Evolutionary conservation across 2,797 vertebrate genomes (phyloP).

Genomic region (Acrossocheilus fasciatus): DNA sequence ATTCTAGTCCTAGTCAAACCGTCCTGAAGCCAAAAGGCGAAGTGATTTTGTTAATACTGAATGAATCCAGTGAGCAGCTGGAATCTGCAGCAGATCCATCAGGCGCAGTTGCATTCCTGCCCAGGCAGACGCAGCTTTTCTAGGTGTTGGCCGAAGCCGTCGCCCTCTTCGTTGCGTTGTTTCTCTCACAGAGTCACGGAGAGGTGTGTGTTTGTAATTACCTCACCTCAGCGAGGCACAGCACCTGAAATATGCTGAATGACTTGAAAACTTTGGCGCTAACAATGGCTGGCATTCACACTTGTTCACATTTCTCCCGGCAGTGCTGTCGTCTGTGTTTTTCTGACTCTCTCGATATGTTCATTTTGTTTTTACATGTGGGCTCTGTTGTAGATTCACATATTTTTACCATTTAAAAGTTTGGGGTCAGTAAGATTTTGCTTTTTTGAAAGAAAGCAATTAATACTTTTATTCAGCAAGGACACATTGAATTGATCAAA

Average conservation of each 20-base stretch:
- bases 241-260: slow-evolving; percentile 50
- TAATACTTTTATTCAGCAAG: background rate
- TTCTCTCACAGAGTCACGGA: background rate
- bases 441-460: background rate
- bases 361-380: background rate
- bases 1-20: background rate
- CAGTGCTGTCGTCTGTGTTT: slow-evolving; percentile 1
- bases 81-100: slow-evolving; percentile 47
- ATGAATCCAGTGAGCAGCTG: background rate
- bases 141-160: slow-evolving; percentile 64
- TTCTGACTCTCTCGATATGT: background rate
- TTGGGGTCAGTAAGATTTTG: background rate
- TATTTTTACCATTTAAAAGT: background rate
- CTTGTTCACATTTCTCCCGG: background rate
- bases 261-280: slow-evolving; percentile 50
- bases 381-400: background rate
- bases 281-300: slow-evolving; percentile 48
- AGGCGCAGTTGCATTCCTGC: slow-evolving; percentile 77
- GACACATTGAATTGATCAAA: background rate
- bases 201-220: slow-evolving; percentile 31
- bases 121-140: slow-evolving; percentile 59
- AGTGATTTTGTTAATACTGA: background rate
- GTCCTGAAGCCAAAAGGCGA: background rate
- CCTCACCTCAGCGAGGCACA: slow-evolving; percentile 5
- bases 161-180: slow-evolving; percentile 2